These are phyloP conservation scores for Pardalotus punctatus DNA, from an alignment of 2,113 vertebrate genomes.

Conservation along the genomic window DNA sequence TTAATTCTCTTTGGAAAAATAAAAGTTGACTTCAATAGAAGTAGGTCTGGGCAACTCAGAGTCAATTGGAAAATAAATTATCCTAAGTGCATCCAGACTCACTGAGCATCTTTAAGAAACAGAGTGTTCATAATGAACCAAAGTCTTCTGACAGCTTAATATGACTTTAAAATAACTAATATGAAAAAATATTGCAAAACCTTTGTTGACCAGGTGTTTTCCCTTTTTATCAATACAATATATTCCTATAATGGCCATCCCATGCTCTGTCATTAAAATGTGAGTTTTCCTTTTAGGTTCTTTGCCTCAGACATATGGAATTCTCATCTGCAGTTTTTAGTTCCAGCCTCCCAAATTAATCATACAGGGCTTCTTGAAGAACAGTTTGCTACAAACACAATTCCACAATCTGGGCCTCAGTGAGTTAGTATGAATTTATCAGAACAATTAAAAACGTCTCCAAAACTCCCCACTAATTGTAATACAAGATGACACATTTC, in stretches of 20 bases:
- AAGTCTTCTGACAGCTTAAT: constrained; percentile 43
- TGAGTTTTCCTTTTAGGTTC: constrained; percentile 46
- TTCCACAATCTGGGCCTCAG: neutral
- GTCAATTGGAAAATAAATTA: constrained; percentile 67
- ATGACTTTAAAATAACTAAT: constrained; percentile 26
- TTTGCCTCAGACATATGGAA: constrained; percentile 38
- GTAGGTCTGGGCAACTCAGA: constrained; percentile 13
- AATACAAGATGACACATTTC: neutral
- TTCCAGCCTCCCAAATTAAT: constrained; percentile 21
- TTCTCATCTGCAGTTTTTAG: constrained; percentile 44
- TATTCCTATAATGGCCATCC: constrained; percentile 39
- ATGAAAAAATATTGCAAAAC: constrained; percentile 14
- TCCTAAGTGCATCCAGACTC: constrained; percentile 60
- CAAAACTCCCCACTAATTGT: neutral
- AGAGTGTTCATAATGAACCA: constrained; percentile 24
- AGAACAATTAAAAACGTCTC: neutral
- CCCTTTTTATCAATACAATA: constrained; percentile 40
- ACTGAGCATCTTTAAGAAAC: constrained; percentile 42
- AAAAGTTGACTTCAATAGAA: constrained; percentile 17
- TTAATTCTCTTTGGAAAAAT: constrained; percentile 17
- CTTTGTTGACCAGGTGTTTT: constrained; percentile 52
- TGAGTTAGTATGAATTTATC: neutral
- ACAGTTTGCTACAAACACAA: neutral
- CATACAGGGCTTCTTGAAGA: neutral
- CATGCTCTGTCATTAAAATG: constrained; percentile 46